Base-by-base conservation (phyloP, 2,797 vertebrate genomes). In the Saxicola maurus region DNA sequence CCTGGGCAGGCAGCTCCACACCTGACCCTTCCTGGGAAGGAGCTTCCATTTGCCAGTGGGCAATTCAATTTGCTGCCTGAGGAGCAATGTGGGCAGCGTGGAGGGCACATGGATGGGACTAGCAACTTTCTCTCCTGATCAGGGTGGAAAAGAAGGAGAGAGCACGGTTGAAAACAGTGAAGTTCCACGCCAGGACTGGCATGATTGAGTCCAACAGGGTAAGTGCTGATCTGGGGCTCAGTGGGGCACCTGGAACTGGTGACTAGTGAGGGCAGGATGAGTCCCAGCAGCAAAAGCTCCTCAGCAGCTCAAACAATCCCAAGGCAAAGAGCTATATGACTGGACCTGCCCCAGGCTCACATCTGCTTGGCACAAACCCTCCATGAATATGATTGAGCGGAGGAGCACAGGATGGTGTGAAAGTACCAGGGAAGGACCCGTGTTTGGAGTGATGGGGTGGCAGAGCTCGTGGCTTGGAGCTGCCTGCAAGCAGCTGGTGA, bases 121-220 rank as follows among this genome's bases (percentile, higher is more conserved):
- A 87, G 78, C 13, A 7, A 13, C 33, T 95, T 85, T 96, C 66
- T 95, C 69, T 95, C 51, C 48, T 18, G 14, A 81, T 90, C 95
- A 99, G 99, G 97, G 99, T 99, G 97, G 99, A 99, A 97, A 99
- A 99, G 97, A 99, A 99, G 94, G 99, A 99, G 96, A 96, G 99
- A 76, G 99, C 99, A n/a, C 98, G 99, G 91, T 98, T 99, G 98
- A 99, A 99, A 99, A 99, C 99, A 0, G 99, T 99, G 96, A 99
- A 99, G 97, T 99, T 99, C 96, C 99, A 99, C 68, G 99, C 98
- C 95, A 98, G 99, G 96, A 99, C 99, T 40, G 99, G 99, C 95
- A 99, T 99, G 98, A 99, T 99, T 81, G 99, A 99, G 93, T 99
- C 98, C 74, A 99, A 99, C 96, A 98, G 99, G 98, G 99, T 99